Base-by-base conservation (phyloP, 2,888 invertebrate genomes). In the Synergus japonicus region DNA sequence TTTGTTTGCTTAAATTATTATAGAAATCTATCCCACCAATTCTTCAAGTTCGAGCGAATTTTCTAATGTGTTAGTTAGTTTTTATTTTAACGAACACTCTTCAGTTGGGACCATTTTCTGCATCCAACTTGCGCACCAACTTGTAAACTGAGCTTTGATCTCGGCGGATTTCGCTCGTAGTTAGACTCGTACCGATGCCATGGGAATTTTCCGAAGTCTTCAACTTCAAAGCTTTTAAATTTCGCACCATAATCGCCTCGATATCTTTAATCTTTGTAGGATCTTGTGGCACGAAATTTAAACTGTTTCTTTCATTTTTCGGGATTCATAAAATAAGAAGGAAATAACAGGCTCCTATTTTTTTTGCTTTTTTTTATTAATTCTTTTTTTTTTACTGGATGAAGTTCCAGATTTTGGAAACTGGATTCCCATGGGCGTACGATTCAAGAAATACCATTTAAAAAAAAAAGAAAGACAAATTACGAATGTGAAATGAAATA, bases 61-160 rank as follows among this genome's bases (percentile, higher is more conserved):
- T 63, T 63, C 13, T 2, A 22, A 63, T 10, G 12, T 22, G 22
- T 12, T 29, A 13, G 18, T 15, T 29, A 13, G 18, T 69, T 46
- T 49, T 46, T 22, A 18, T 49, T 69, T 29, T 29, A 73, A 15
- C 15, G 5, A 73, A 37, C 1, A 66, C 79, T 77, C 67, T 46
- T 89, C 86, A 89, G 87, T 91, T 91, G 87, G 88, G 90, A 89
- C 89, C 89, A 87, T 86, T 90, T 89, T 86, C 87, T 88, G 90
- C 91, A 91, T 91, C 87, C 86, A 85, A 89, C 86, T 85, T 86
- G 82, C 88, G 91, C 91, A 91, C 90, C 88, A 80, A 85, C 84
- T 85, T 82, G 80, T 79, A 64, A 83, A 81, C 84, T 86, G 85
- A 89, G 84, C 86, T 87, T 88, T 83, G 84, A 88, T 87, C 85